These are phyloP conservation scores for Porites divaricata DNA, from an alignment of 92 coral and sea anemone species.

Conservation along the genomic window DNA sequence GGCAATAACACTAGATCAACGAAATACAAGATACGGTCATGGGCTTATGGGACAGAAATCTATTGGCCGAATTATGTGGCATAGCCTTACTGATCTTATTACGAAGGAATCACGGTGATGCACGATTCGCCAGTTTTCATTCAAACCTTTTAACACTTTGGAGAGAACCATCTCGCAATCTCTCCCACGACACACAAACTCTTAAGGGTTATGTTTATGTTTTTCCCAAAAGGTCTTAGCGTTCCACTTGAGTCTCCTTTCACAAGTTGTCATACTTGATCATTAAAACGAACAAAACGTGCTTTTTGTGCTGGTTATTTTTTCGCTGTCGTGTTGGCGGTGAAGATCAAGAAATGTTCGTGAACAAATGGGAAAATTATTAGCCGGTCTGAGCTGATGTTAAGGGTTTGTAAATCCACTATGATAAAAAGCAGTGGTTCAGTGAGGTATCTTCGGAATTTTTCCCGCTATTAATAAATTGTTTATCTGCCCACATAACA, in stretches of 20 bases:
- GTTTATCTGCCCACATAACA: slow-evolving; percentile 38
- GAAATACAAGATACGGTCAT: slow-evolving; percentile 6
- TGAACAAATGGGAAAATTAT: slow-evolving; percentile 4
- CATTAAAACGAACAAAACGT: not conserved
- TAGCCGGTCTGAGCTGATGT: slow-evolving; percentile 38
- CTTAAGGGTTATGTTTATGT: not conserved
- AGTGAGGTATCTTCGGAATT: slow-evolving; percentile 34
- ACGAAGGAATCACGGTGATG: slow-evolving; percentile 3
- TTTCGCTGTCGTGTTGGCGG: not conserved
- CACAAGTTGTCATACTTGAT: not conserved
- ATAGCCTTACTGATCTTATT: slow-evolving; percentile 21
- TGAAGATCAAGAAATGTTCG: not conserved
- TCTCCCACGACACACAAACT: slow-evolving; percentile 7
- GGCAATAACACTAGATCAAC: slow-evolving; percentile 6
- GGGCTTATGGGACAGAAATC: slow-evolving; percentile 15
- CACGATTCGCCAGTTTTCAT: not conserved
- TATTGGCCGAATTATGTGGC: slow-evolving; percentile 7
- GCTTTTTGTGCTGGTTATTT: not conserved
- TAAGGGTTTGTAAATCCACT: slow-evolving; percentile 23
- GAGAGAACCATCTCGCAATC: not conserved
- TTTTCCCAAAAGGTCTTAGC: not conserved
- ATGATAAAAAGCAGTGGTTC: slow-evolving; percentile 34
- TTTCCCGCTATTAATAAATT: slow-evolving; percentile 15
- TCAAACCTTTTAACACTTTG: slow-evolving; percentile 35
- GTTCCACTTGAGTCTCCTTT: not conserved